Conservation (phyloP, 1,140 invertebrate genomes). For the Caerostris extrusa region DNA sequence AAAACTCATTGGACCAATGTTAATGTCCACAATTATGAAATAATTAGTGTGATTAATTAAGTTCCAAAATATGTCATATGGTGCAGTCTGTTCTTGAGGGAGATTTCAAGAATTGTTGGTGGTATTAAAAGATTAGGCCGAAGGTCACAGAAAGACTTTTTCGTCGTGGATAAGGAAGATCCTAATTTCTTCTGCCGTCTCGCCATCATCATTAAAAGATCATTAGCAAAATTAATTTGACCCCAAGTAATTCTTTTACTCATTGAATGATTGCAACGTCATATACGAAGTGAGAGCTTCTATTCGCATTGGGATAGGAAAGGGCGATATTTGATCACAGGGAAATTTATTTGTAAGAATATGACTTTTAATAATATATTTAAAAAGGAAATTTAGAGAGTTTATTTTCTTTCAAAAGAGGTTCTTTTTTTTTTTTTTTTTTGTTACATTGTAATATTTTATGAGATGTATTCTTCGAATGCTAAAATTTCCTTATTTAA, state of each 20-base stretch:
- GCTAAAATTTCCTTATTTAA: too few relatives aligned
- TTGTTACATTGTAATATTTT: too few relatives aligned
- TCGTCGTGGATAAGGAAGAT: background rate
- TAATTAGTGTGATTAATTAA: conserved; percentile 56
- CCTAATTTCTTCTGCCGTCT: background rate
- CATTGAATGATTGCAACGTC: conserved; percentile 25
- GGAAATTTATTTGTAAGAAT: too few relatives aligned
- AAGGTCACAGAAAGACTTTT: conserved; percentile 3
- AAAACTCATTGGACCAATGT: background rate
- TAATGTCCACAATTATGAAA: conserved; percentile 48
- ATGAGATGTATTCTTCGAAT: too few relatives aligned
- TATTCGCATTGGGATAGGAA: background rate
- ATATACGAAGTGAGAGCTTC: background rate
- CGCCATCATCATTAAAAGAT: conserved; percentile 55
- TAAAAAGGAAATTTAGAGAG: too few relatives aligned
- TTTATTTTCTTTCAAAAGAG: too few relatives aligned
- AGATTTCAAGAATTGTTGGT: background rate
- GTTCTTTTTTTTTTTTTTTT: too few relatives aligned
- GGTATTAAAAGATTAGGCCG: background rate
- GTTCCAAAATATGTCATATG: conserved; percentile 11
- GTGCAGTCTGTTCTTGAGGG: conserved; percentile 35
- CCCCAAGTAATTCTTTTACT: conserved; percentile 7
- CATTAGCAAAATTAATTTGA: conserved; percentile 53
- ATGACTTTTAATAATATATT: too few relatives aligned
- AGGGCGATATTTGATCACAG: background rate